Base-by-base conservation (phyloP, 2,797 vertebrate genomes). In the Selene dorsalis region DNA sequence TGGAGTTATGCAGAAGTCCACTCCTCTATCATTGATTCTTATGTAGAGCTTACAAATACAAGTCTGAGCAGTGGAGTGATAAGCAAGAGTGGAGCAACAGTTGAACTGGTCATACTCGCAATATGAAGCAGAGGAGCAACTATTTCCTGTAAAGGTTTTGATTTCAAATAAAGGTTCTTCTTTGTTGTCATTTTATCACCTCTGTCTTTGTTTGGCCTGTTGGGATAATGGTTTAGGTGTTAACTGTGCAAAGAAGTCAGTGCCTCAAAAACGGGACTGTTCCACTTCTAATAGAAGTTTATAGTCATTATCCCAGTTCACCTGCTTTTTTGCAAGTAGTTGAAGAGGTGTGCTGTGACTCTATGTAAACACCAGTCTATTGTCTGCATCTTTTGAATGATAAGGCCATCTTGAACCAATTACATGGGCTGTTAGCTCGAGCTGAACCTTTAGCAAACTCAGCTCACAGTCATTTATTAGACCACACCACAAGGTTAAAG, bases 321-420 rank as follows among this genome's bases (percentile, higher is more conserved):
- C n/a, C 0, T 65, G 50, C 53, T 74, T 20, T n/a, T 77, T 79
- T 66, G 60, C 24, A 18, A 43, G 17, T 18, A 76, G 58, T 43
- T 61, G 18, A 70, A 59, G 59, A 62, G 73, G 50, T 55, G 63
- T 78, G 66, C 30, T 9, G 58, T n/a, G 63, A 61, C 45, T 50
- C 20, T 11, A 69, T 22, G 18, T 45, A 73, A 83, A 60, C 69
- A 62, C 50, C 26, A n/a, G 38, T 56, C 38, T 53, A 55, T 80
- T 53, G 30, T 52, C 69, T 73, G 71, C 61, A 68, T 89, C 84
- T 53, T 79, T 80, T 86, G 75, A 91, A 85, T 69, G 80, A 90
- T 84, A 82, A 87, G 80, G 69, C 80, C 83, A 82, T 85, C 87
- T 89, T 89, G 80, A 91, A 90, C 64, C 90, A 92, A 93, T 94